Percentiles rank a stretch among this genome's conserved stretches.
Evolutionary conservation across 2,888 invertebrate species (phyloP).

Genomic region (Schizaphis graminum): DNA sequence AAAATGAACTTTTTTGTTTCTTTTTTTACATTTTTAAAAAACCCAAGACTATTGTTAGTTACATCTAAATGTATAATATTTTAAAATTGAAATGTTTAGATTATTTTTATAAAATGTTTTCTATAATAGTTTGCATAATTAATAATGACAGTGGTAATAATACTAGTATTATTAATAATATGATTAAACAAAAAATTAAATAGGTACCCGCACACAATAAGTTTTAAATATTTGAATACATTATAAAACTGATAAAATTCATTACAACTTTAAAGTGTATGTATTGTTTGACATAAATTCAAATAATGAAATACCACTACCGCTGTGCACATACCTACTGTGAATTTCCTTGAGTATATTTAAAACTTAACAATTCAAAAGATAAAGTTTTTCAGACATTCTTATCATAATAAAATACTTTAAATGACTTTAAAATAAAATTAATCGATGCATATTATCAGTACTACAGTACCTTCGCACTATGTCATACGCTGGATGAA

Average conservation of each 20-base stretch:
- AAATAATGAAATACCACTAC: conserved; percentile 39
- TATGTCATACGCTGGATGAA: neutral
- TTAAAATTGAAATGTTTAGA: neutral
- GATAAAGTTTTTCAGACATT: conserved; percentile 27
- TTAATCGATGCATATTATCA: conserved; percentile 25
- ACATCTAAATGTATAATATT: neutral
- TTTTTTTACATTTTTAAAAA: too few species aligned
- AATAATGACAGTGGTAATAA: neutral
- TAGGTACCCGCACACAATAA: neutral
- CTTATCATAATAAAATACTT: neutral
- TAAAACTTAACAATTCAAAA: conserved; percentile 2
- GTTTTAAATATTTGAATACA: neutral
- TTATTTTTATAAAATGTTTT: neutral
- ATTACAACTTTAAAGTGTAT: conserved; percentile 5
- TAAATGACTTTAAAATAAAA: neutral
- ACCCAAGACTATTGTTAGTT: neutral
- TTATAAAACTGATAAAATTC: neutral
- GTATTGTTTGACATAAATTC: neutral
- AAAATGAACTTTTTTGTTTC: neutral
- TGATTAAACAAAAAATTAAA: neutral
- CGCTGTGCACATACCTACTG: neutral
- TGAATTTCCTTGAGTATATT: neutral
- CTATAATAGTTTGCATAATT: too few species aligned
- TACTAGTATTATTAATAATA: neutral
- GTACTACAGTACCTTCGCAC: neutral